Evolutionary conservation across 2,113 vertebrate species (phyloP).

Genomic region (Menidia beryllina): DNA sequence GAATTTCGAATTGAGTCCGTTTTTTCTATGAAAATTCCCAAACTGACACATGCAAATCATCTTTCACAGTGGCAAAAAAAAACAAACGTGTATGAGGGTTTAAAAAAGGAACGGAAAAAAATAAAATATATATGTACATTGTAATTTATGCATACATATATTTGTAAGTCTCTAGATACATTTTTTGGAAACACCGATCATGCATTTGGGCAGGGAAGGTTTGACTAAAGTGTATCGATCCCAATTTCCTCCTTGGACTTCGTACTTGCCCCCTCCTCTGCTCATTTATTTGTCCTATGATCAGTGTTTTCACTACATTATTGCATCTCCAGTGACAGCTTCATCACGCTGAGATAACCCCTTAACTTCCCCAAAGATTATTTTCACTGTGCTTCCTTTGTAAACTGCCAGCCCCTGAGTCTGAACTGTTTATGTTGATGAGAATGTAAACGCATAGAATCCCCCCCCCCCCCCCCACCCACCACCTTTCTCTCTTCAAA

Average conservation of each 20-base stretch:
- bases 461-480: background rate
- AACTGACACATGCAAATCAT: constrained; percentile 77
- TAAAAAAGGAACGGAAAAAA: constrained; percentile 60
- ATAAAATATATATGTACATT: constrained; percentile 75
- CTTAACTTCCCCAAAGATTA: constrained; percentile 58
- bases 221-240: constrained; percentile 53
- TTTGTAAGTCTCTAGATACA: constrained; percentile 69
- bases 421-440: constrained; percentile 70
- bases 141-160: constrained; percentile 79
- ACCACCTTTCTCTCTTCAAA: constrained; percentile 23
- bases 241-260: constrained; percentile 45
- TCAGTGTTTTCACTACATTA: constrained; percentile 51
- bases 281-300: constrained; percentile 48
- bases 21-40: constrained; percentile 65
- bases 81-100: constrained; percentile 64
- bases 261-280: constrained; percentile 20
- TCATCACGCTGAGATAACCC: constrained; percentile 54
- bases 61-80: constrained; percentile 68
- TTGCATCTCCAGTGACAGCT: constrained; percentile 58
- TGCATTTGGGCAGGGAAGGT: constrained; percentile 48
- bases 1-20: constrained; percentile 29
- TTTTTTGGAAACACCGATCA: constrained; percentile 66
- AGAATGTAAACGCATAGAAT: constrained; percentile 70
- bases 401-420: constrained; percentile 45
- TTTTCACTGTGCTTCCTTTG: constrained; percentile 81